Conservation (phyloP, 2,797 vertebrate species). For the Heteromormyrus szaboi region DNA sequence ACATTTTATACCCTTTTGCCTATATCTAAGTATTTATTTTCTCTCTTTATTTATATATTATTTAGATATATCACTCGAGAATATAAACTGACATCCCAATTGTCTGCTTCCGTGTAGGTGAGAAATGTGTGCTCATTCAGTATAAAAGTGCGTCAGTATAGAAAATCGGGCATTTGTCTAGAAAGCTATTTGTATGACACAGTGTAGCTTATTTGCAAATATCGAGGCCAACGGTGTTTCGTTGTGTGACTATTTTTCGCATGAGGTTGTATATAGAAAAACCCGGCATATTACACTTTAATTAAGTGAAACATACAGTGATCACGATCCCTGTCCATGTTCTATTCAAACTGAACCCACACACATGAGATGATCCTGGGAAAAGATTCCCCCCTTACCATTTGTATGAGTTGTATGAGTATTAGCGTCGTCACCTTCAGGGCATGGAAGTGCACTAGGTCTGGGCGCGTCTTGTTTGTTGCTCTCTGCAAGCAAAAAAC, state of each 20-base stretch:
- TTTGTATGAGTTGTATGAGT: background rate
- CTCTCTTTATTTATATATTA: background rate
- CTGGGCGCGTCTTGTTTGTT: accelerated
- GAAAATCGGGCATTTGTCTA: background rate
- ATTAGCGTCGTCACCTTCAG: accelerated
- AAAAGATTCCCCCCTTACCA: background rate
- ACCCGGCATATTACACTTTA: background rate
- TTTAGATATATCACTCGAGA: background rate
- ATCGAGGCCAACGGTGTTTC: background rate
- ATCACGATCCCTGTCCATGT: background rate
- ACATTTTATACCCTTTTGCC: background rate
- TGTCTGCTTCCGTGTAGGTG: background rate
- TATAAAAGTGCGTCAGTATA: background rate
- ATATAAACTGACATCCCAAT: background rate
- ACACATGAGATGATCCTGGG: background rate
- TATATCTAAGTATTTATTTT: background rate
- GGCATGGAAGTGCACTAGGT: background rate
- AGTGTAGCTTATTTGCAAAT: background rate
- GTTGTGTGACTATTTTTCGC: background rate
- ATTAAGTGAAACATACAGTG: background rate
- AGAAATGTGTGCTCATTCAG: background rate
- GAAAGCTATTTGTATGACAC: background rate
- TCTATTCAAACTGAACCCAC: background rate
- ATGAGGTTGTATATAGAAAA: background rate
- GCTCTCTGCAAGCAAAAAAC: background rate